Base-by-base conservation (phyloP, 2,888 invertebrate species). In the Eilema griseolum region DNA sequence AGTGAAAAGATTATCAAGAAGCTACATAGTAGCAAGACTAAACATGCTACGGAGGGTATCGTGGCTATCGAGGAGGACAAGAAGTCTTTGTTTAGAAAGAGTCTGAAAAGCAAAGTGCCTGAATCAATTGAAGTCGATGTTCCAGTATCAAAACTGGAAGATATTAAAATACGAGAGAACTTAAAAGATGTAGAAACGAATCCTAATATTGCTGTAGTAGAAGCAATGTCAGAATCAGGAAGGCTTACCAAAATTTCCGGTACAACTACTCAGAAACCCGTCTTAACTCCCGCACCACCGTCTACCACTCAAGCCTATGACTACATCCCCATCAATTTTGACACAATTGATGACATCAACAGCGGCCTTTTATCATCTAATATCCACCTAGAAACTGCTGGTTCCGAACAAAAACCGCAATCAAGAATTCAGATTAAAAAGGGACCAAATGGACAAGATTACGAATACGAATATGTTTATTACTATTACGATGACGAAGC, bases 381-480 rank as follows among this genome's bases (percentile, higher is more conserved):
- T 66, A 90, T 95, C n/a, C 95, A 95, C 67, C 88, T 97, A 28
- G 96, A 96, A 75, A 96, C 96, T 1, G 97, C 97, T 59, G 97
- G 97, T 0, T 96, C 97, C 24, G 97, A 97, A 86, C 97, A 96
- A 82, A 96, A 96, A 77, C 96, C 96, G 83, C 96, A 97, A 79
- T 97, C 97, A 0, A 95, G 97, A 73, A 97, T 97, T 81, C 97
- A 98, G 95, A 97, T 98, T 46, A 98, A 98, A 86, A 98, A 98
- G 86, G 98, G 98, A 20, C 98, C 98, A 1, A 98, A 98, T 85
- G 98, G 98, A 2, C 97, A 98, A 89, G 98, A 98, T 86, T 98
- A 98, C 86, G 98, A 98, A 89, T 98, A 98, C 86, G 98, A 98
- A 88, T 98, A 98, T 87, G 97, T 98, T 33, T 98, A 98, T 86